Conservation (phyloP, 2,797 vertebrate genomes). For the Coluber constrictor region DNA sequence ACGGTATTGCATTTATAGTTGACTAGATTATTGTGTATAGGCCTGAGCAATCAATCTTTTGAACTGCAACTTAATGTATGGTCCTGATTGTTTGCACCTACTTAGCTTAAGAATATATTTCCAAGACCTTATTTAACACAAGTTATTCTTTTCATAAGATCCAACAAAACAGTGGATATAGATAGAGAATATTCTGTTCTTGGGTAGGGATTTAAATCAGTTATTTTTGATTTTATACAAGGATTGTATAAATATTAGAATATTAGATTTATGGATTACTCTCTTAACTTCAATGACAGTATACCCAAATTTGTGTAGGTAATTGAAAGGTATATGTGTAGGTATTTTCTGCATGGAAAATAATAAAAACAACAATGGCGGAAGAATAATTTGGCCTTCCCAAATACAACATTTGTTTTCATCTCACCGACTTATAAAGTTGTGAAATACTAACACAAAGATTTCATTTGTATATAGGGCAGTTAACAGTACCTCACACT, state of each 20-base stretch:
- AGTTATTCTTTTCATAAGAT: neutral
- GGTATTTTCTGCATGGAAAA: conserved; percentile 44
- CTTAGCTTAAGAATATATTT: neutral
- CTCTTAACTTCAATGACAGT: neutral
- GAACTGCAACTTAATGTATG: neutral
- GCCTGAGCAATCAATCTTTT: neutral
- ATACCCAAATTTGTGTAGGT: conserved; percentile 9
- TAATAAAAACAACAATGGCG: conserved; percentile 51
- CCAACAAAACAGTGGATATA: neutral
- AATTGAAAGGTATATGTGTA: too few species aligned
- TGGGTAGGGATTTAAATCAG: neutral
- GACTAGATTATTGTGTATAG: neutral
- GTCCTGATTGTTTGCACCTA: neutral
- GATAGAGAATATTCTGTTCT: neutral
- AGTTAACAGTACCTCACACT: conserved; percentile 14
- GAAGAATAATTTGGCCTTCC: conserved; percentile 46
- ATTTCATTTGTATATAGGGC: conserved; percentile 44
- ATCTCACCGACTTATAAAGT: conserved; percentile 47
- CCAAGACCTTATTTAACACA: neutral
- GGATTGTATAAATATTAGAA: too few species aligned
- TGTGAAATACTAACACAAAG: conserved; percentile 16
- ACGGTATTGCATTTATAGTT: neutral
- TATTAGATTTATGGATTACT: neutral
- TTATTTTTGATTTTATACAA: neutral
- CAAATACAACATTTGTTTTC: neutral